These are phyloP conservation scores for Busseola fusca DNA, from an alignment of 2,888 invertebrate genomes.

Conservation along the genomic window DNA sequence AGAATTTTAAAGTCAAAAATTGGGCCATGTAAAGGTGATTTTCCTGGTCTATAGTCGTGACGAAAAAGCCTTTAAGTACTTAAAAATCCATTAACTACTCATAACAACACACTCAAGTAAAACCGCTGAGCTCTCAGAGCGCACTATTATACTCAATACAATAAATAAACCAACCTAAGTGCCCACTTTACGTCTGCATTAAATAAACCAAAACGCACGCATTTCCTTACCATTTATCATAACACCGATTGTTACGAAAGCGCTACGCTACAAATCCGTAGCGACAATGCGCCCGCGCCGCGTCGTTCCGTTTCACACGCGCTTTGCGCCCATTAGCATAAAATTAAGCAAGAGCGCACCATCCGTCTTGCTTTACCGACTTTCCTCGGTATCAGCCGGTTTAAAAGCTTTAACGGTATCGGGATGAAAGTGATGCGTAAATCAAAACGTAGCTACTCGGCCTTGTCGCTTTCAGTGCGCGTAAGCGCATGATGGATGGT, in stretches of 20 bases:
- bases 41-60: background rate
- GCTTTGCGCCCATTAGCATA: conserved; percentile 75
- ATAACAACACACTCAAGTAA: conserved; percentile 24
- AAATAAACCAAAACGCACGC: conserved; percentile 42
- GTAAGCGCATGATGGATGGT: conserved; percentile 72
- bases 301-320: conserved; percentile 80
- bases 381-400: conserved; percentile 80
- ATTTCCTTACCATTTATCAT: conserved; percentile 51
- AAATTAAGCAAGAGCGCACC: conserved; percentile 75
- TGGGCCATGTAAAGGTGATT: background rate
- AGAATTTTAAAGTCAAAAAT: background rate
- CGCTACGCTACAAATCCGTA: conserved; percentile 47
- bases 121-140: background rate
- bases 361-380: conserved; percentile 82
- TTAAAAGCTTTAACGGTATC: conserved; percentile 85
- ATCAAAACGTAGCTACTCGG: conserved; percentile 72
- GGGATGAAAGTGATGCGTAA: conserved; percentile 84
- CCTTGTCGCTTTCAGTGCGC: conserved; percentile 74
- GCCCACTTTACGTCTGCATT: conserved; percentile 33
- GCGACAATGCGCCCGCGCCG: conserved; percentile 63
- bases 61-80: background rate
- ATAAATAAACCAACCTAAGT: conserved; percentile 36
- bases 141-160: conserved; percentile 27
- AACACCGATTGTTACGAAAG: conserved; percentile 58
- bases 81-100: conserved; percentile 23